Evolutionary conservation across 2,888 invertebrate genomes (phyloP).

Genomic region (Strigamia transsilvanica): DNA sequence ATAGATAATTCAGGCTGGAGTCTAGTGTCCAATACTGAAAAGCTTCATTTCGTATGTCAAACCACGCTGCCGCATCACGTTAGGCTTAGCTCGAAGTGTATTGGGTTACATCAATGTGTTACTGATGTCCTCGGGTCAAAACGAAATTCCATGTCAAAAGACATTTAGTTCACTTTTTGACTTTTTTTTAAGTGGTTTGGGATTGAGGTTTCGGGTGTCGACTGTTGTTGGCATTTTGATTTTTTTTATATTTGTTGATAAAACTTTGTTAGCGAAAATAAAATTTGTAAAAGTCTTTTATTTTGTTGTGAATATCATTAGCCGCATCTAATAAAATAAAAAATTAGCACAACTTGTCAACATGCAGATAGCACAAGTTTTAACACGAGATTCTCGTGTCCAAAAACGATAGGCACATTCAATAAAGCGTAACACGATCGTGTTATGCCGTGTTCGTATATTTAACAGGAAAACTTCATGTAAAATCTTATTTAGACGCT

Average conservation of each 20-base stretch:
- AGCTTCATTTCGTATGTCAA: conserved; percentile 41
- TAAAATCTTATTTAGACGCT: too few species aligned
- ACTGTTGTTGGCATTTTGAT: neutral
- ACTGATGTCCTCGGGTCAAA: conserved; percentile 34
- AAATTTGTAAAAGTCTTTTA: too few species aligned
- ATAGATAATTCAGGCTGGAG: conserved; percentile 10
- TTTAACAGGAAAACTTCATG: too few species aligned
- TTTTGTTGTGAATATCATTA: too few species aligned
- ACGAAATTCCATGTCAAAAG: conserved; percentile 27
- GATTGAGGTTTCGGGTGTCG: conserved; percentile 18
- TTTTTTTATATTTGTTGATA: neutral
- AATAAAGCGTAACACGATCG: too few species aligned
- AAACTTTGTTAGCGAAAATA: neutral
- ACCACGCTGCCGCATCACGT: conserved; percentile 26
- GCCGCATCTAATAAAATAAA: too few species aligned
- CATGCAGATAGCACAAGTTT: too few species aligned
- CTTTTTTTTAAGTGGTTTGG: conserved; percentile 12
- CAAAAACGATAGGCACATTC: too few species aligned
- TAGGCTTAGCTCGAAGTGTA: conserved; percentile 35
- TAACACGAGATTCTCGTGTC: too few species aligned
- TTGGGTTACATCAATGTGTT: conserved; percentile 45
- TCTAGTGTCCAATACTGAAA: conserved; percentile 17
- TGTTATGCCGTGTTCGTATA: too few species aligned
- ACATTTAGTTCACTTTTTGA: conserved; percentile 12
- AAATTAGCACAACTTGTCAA: too few species aligned